Conservation (phyloP, 2,113 vertebrate genomes). For the Paramormyrops kingsleyae region DNA sequence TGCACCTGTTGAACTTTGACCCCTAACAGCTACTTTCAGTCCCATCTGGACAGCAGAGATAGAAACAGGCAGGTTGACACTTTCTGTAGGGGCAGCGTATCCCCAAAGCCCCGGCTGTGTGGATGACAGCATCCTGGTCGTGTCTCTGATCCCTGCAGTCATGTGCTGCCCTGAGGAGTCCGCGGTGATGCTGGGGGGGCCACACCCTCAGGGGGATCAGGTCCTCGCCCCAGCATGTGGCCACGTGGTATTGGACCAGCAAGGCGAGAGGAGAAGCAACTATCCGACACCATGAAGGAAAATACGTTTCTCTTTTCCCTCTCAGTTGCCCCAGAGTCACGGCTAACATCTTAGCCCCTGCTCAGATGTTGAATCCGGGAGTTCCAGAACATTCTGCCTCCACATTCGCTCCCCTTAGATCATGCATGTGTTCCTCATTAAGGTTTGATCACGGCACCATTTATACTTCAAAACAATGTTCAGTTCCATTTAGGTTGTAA, state of each 20-base stretch:
- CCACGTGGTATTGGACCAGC: background rate
- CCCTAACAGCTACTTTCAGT: too few relatives aligned
- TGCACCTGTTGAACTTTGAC: too few relatives aligned
- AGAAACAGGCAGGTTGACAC: too few relatives aligned
- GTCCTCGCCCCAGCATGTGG: background rate
- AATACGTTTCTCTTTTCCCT: background rate
- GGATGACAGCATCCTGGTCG: too few relatives aligned
- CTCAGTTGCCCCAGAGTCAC: background rate
- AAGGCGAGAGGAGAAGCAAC: background rate
- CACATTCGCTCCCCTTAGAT: too few relatives aligned
- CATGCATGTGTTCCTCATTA: background rate
- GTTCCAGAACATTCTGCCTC: background rate
- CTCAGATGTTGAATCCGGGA: background rate
- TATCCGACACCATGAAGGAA: background rate
- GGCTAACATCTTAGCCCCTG: too few relatives aligned
- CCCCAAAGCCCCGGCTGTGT: too few relatives aligned
- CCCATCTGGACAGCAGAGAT: too few relatives aligned
- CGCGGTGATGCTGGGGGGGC: background rate
- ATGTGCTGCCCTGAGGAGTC: background rate
- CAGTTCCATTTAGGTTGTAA: background rate
- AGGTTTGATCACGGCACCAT: background rate
- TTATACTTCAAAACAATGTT: background rate
- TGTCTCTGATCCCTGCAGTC: background rate
- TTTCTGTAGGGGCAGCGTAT: too few relatives aligned
- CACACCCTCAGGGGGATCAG: too few relatives aligned